phyloP scores from a whole-genome alignment of 2,113 vertebrate species.

The Vulpes lagopus region DNA sequence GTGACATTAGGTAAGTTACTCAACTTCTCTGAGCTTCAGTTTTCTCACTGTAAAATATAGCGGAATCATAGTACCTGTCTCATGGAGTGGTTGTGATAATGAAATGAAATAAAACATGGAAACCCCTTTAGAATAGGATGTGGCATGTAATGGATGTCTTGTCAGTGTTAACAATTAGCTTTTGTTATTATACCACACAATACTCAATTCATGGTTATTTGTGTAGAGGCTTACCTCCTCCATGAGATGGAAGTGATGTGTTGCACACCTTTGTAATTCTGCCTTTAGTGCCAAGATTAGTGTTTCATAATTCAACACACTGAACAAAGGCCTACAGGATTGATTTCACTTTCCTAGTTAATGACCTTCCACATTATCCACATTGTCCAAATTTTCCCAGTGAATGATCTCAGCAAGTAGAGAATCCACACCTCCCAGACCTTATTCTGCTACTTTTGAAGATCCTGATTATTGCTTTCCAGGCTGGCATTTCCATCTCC shows the following conservation, averaged over 20 bases:
- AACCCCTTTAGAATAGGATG: background rate
- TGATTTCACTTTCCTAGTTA: constrained; percentile 4
- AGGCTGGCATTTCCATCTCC: background rate
- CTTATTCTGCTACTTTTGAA: background rate
- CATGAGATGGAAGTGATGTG: background rate
- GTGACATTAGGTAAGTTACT: background rate
- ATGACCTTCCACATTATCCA: background rate
- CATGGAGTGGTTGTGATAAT: background rate
- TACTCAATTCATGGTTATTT: background rate
- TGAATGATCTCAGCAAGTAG: background rate
- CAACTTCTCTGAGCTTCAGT: background rate
- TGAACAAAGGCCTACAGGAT: background rate
- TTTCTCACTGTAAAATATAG: constrained; percentile 20
- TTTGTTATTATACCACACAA: background rate
- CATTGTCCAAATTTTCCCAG: background rate
- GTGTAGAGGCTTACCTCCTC: background rate
- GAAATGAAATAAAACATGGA: background rate
- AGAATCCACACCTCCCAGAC: background rate
- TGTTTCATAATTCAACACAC: background rate
- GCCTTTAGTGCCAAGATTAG: background rate
- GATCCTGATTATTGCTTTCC: background rate
- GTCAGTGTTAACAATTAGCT: background rate
- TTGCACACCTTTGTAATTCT: background rate
- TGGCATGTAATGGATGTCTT: background rate
- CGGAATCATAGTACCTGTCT: background rate